Conservation (phyloP, 30 jellyfish, hydroid and myxozoan species). For the Clytia hemisphaerica region DNA sequence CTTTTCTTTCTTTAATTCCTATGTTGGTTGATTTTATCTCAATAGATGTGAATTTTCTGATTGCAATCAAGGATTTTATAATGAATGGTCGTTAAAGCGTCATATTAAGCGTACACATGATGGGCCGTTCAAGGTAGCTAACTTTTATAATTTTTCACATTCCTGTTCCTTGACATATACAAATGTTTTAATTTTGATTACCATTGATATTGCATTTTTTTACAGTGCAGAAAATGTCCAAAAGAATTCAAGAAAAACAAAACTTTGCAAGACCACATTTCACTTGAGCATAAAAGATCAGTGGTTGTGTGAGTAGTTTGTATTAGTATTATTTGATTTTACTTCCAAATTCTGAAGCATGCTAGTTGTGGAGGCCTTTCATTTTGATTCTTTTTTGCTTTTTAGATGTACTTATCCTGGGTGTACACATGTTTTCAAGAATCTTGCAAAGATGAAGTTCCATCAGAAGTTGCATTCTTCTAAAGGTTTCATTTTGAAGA, state of each 20-base stretch:
- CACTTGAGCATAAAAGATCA: slow-evolving; percentile 13
- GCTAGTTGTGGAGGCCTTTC: neutral
- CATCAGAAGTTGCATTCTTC: slow-evolving; percentile 18
- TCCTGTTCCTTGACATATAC: neutral
- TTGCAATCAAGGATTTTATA: slow-evolving; percentile 12
- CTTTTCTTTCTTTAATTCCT: too few relatives aligned
- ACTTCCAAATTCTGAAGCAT: neutral
- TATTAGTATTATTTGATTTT: too few relatives aligned
- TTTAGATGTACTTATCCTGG: slow-evolving; percentile 34
- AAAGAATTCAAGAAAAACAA: slow-evolving; percentile 29
- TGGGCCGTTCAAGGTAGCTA: slow-evolving; percentile 14
- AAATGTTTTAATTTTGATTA: neutral
- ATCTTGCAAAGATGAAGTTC: slow-evolving; percentile 3
- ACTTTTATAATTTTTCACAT: neutral
- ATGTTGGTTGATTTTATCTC: neutral
- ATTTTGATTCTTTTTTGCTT: too few relatives aligned
- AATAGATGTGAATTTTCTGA: slow-evolving; percentile 27
- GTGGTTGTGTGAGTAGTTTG: neutral
- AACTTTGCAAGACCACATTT: slow-evolving; percentile 4
- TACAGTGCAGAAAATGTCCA: slow-evolving; percentile 17
- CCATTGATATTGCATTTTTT: neutral
- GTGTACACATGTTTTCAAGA: slow-evolving; percentile 11
- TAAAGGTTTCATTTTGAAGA: neutral
- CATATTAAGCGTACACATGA: slow-evolving; percentile 29
- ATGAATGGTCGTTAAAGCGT: slow-evolving; percentile 19